Base-by-base conservation (phyloP, 2,888 invertebrate genomes). In the Asteroscopus sphinx region DNA sequence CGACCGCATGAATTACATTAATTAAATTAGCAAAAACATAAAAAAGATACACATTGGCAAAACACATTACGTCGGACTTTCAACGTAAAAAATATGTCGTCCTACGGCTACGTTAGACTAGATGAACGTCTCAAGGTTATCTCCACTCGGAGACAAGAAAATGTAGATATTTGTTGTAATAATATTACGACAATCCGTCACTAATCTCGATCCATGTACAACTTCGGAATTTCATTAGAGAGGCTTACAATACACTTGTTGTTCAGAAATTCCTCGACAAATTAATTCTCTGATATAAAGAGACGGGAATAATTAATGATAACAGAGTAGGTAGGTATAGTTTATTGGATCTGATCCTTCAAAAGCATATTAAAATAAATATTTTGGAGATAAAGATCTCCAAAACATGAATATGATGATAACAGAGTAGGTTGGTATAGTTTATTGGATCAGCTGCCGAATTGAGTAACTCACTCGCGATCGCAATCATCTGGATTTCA, bases 191-290 rank as follows among this genome's bases (percentile, higher is more conserved):
- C 45, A 48, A 58, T 46, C 42, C 54, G 26, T 62, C 51, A 53
- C 57, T 54, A 57, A 57, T 48, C 33, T 44, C 41, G 61, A 66
- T 62, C 55, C 39, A 35, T 40, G n/a, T 53, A 51, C 41, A 64
- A 64, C 36, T 67, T 56, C 12, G 44, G 53, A 68, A 75, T 67
- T 64, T 75, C 49, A 67, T 71, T 63, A 58, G 15, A 11, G 40
- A 26, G 36, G 30, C 44, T 52, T 25, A 35, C 44, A 68, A 46
- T 48, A 66, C 47, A 54, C 62, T 57, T 70, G 55, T 57, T 70
- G 55, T 74, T 69, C 37, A 45, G 51, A 66, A 51, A 59, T 70
- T 66, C 41, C 54, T 62, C 33, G 32, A 16, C 37, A 70, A 52
- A 66, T 72, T 56, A 60, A 58, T 68, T 64, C 32, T 45, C 17